Evolutionary conservation across 2,888 invertebrate genomes (phyloP).

Genomic region (Nephrotoma appendiculata): DNA sequence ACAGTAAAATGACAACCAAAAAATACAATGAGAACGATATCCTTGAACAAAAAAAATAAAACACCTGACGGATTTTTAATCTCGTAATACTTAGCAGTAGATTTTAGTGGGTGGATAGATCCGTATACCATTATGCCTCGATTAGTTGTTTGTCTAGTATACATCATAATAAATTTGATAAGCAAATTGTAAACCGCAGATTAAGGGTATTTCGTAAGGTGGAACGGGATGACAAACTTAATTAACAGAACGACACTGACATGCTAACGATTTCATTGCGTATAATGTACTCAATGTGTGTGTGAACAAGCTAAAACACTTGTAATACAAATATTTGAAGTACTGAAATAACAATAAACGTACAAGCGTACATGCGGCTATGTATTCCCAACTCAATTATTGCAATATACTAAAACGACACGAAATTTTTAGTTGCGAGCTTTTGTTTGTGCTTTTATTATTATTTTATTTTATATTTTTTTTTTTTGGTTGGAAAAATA

Average conservation of each 20-base stretch:
- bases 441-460: neutral
- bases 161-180: too few relatives aligned
- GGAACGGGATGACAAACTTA: neutral
- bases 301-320: neutral
- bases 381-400: neutral
- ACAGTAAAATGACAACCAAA: too few relatives aligned
- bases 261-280: neutral
- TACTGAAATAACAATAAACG: neutral
- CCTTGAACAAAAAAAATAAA: too few relatives aligned
- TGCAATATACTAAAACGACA: neutral
- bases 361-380: neutral
- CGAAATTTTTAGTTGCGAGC: neutral
- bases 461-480: neutral
- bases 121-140: too few relatives aligned
- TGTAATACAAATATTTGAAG: neutral
- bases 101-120: too few relatives aligned
- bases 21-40: too few relatives aligned
- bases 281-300: neutral
- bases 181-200: too few relatives aligned
- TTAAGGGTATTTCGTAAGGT: too few relatives aligned
- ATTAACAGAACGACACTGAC: neutral
- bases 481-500: neutral
- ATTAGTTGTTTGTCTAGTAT: too few relatives aligned
- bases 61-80: too few relatives aligned
- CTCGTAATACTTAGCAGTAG: too few relatives aligned